Percentiles rank a stretch among this genome's conserved stretches.
Evolutionary conservation across 2,113 vertebrate genomes (phyloP).

Genomic region (Psittacula cyanocephala): DNA sequence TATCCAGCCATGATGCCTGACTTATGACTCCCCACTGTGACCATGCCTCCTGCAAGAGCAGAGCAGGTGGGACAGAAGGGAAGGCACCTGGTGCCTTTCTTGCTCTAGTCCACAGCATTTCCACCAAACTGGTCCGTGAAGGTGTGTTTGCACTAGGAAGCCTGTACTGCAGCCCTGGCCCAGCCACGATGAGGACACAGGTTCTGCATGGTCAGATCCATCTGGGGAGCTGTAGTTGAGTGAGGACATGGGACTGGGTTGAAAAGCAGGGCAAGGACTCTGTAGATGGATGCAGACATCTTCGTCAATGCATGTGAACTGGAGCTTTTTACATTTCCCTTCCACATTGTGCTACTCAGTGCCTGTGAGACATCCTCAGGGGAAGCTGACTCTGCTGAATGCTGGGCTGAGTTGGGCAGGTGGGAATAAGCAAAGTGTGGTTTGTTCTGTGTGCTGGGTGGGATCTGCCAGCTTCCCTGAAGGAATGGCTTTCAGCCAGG

Average conservation of each 20-base stretch:
- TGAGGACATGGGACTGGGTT: not conserved
- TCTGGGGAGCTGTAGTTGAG: not conserved
- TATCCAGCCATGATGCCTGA: fast-evolving
- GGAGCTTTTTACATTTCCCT: not conserved
- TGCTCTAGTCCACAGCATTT: not conserved
- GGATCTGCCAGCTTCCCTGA: conserved; percentile 1
- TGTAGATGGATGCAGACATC: not conserved
- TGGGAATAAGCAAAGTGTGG: not conserved
- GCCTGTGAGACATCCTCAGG: not conserved
- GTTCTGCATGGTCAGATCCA: not conserved
- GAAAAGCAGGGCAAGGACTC: not conserved
- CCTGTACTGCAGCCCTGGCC: not conserved
- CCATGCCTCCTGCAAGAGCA: not conserved
- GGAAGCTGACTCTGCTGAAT: not conserved
- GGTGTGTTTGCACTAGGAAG: not conserved
- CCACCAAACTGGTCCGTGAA: not conserved
- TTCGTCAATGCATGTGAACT: not conserved
- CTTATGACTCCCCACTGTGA: not conserved
- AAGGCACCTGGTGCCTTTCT: not conserved
- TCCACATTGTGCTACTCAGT: not conserved
- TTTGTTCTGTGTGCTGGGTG: not conserved
- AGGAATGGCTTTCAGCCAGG: not conserved
- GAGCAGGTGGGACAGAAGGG: not conserved
- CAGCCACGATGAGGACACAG: fast-evolving
- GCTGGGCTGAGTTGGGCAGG: not conserved